Evolutionary conservation across 2,113 vertebrate genomes (phyloP).

Genomic region (Echinops telfairi): DNA sequence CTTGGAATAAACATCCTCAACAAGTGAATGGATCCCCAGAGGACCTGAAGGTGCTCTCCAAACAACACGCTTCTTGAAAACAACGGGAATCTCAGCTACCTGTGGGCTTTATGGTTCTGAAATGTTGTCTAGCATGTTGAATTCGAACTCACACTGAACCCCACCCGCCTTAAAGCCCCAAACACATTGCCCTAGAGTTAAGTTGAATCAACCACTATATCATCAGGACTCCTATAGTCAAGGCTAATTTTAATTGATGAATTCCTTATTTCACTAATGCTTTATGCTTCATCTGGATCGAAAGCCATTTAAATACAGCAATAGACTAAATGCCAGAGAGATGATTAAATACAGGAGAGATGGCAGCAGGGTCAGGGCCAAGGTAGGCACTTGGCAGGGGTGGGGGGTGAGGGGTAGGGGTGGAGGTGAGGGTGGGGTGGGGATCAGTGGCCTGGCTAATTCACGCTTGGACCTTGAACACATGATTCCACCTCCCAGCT

Average conservation of each 20-base stretch:
- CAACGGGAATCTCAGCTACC: not conserved
- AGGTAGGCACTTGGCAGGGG: no score
- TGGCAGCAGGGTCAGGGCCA: accelerated
- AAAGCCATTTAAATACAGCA: not conserved
- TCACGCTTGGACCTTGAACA: not conserved
- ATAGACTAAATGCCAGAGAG: not conserved
- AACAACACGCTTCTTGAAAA: not conserved
- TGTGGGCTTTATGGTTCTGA: not conserved
- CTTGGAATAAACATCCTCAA: no score
- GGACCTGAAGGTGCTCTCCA: no score
- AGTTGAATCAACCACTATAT: not conserved
- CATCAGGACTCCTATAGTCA: not conserved
- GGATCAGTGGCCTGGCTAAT: not conserved
- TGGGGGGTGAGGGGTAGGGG: no score
- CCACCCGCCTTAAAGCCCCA: no score
- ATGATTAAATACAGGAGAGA: no score
- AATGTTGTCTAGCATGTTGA: not conserved
- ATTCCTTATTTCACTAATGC: constrained; percentile 7
- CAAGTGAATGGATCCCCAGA: no score
- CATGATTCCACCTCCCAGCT: not conserved
- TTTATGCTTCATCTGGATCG: not conserved
- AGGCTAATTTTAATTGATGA: not conserved
- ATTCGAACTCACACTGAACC: not conserved
- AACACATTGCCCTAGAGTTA: no score
- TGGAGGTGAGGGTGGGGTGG: no score